Percentiles rank a stretch among this genome's conserved stretches.
Conservation (phyloP, 2,113 vertebrate genomes). For the Cepphus grylle region DNA sequence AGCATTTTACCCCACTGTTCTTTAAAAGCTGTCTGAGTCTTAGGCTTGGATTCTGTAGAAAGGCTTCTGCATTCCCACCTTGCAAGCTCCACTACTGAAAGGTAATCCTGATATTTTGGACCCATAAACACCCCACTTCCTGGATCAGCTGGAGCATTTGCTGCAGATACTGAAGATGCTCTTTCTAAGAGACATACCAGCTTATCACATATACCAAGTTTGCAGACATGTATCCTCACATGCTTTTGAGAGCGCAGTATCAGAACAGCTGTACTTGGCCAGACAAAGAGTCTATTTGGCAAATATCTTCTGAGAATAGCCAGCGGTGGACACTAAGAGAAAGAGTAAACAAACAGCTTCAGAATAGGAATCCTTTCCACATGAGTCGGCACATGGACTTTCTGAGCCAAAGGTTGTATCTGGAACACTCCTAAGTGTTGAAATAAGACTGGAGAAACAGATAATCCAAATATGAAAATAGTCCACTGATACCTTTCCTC, state of each 20-base stretch:
- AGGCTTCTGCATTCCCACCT: neutral
- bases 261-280: neutral
- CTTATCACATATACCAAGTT: neutral
- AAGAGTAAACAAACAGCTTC: neutral
- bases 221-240: neutral
- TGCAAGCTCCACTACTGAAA: neutral
- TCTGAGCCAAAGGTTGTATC: neutral
- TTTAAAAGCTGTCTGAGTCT: neutral
- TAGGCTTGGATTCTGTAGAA: neutral
- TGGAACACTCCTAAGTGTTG: neutral
- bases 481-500: neutral
- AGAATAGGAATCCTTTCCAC: neutral
- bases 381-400: neutral
- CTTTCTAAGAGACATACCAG: neutral
- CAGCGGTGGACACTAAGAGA: neutral
- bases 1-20: neutral
- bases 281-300: neutral
- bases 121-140: neutral
- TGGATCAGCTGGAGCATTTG: neutral
- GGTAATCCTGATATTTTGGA: neutral
- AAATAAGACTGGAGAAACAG: neutral
- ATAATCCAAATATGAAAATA: neutral
- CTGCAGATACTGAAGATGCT: neutral
- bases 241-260: neutral
- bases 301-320: neutral